phyloP scores from a whole-genome alignment of 2,113 vertebrate species.

The Panthera leo region DNA sequence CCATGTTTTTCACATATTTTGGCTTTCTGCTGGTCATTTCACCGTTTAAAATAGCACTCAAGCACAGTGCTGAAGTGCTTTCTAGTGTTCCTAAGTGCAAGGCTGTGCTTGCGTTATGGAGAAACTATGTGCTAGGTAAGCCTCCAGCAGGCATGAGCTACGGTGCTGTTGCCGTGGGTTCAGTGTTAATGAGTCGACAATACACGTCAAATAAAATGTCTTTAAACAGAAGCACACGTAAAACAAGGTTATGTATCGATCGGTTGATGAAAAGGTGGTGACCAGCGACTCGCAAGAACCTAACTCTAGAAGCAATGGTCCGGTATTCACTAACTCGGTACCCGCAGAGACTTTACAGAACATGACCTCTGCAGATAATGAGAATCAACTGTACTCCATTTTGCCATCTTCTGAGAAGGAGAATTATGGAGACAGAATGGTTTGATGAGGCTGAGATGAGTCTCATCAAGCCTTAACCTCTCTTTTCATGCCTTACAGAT shows the following conservation, averaged over 20 bases:
- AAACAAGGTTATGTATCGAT: neutral
- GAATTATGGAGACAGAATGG: conserved; percentile 25
- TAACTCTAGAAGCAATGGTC: neutral
- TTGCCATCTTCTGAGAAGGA: conserved; percentile 25
- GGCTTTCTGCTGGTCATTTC: neutral
- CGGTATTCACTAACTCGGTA: neutral
- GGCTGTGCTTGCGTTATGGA: neutral
- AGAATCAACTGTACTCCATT: conserved; percentile 4
- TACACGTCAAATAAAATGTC: neutral
- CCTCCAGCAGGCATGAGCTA: neutral
- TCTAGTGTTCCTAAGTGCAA: neutral
- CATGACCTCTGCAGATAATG: neutral
- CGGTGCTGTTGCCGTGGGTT: neutral
- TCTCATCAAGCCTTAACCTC: conserved; percentile 20
- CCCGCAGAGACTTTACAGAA: neutral
- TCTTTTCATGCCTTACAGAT: conserved; percentile 1
- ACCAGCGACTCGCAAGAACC: neutral
- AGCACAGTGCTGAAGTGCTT: neutral
- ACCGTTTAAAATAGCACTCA: neutral
- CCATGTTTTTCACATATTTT: neutral
- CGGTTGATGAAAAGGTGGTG: neutral
- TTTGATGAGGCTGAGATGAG: neutral
- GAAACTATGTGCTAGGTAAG: neutral
- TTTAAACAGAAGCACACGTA: neutral
- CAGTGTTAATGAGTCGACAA: neutral